Base-by-base conservation (phyloP, 2,113 vertebrate species). In the Dicrurus megarhynchus region DNA sequence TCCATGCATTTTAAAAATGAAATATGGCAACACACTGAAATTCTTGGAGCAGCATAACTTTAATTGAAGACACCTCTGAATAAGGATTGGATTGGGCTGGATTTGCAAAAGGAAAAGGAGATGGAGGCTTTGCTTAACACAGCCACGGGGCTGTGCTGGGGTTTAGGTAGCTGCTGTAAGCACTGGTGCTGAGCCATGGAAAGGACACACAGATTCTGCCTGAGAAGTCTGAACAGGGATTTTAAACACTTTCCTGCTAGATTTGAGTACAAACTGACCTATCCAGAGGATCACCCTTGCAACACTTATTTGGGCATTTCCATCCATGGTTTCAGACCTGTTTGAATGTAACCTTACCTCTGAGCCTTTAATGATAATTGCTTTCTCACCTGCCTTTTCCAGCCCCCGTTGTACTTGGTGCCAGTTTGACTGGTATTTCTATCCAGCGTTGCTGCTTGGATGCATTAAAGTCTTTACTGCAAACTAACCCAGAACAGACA, bases 381-480 rank as follows among this genome's bases (percentile, higher is more conserved):
- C 23, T 76, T 89, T 76, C 49, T 87, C 30, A 42, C 11, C 21
- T 83, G 33, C 53, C 28, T 92, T 57, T 73, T 69, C 14, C 67
- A 83, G 37, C 8, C 46, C 50, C 32, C 56, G 1, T 1, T 90
- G 61, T 60, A 78, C 52, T 75, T n/a, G n/a, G 11, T 70, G 39
- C 17, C 42, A 21, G 41, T 82, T 59, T 78, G 70, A 27, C 57
- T 60, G 47, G 5, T 39, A 27, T 32, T 89, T 84, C 79, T 78
- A 30, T 63, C 44, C 35, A 50, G 22, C 1, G 0, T 21, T 46
- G 49, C 46, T 89, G 12, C 41, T 87, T 71, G n/a, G 20, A 68
- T 70, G 35, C 46, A 95, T 84, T 92, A 90, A 96, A 95, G 7
- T n/a, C 64, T 73, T 70, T 81, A 35, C 23, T 76, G 92, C 42